Percentiles rank a stretch among this genome's conserved stretches.
phyloP scores from a whole-genome alignment of 37 sponge, comb jelly and placozoan species.

The Tethya wilhelma region DNA sequence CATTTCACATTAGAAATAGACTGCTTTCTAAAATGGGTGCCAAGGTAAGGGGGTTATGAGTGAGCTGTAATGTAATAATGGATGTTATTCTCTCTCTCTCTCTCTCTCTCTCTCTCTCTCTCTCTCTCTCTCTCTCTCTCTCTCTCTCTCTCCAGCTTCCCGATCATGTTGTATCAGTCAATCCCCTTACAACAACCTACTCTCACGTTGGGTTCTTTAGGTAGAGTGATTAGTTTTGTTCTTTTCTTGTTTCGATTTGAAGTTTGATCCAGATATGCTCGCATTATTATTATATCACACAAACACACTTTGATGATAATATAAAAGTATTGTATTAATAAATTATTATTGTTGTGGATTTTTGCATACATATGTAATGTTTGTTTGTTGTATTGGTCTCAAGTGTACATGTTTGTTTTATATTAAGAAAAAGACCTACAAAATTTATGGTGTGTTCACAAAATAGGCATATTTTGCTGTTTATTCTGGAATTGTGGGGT shows the following conservation, averaged over 20 bases:
- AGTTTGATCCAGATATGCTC: too few species aligned
- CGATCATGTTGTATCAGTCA: constrained; percentile 29
- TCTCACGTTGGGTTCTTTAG: constrained; percentile 1
- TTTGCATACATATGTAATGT: too few species aligned
- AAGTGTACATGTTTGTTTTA: too few species aligned
- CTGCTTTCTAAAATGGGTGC: constrained; percentile 66
- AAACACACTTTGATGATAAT: too few species aligned
- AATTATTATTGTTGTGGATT: too few species aligned
- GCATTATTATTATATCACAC: too few species aligned
- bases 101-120: background rate
- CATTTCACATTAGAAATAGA: constrained; percentile 68
- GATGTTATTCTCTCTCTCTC: background rate
- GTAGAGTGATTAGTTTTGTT: background rate
- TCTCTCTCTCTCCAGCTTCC: constrained; percentile 37
- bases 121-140: constrained; percentile 2
- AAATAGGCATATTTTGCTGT: too few species aligned
- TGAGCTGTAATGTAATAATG: background rate
- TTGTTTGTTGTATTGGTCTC: too few species aligned
- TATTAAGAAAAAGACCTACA: too few species aligned
- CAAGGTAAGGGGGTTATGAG: constrained; percentile 49
- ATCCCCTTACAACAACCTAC: constrained; percentile 25
- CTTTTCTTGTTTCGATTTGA: background rate
- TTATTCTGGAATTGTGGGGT: too few species aligned
- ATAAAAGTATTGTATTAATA: too few species aligned
- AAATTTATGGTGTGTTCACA: too few species aligned